Evolutionary conservation across 1,140 invertebrate genomes (phyloP), one percentile per base, ranked within the genome.

Genomic region (Littorina saxatilis): DNA sequence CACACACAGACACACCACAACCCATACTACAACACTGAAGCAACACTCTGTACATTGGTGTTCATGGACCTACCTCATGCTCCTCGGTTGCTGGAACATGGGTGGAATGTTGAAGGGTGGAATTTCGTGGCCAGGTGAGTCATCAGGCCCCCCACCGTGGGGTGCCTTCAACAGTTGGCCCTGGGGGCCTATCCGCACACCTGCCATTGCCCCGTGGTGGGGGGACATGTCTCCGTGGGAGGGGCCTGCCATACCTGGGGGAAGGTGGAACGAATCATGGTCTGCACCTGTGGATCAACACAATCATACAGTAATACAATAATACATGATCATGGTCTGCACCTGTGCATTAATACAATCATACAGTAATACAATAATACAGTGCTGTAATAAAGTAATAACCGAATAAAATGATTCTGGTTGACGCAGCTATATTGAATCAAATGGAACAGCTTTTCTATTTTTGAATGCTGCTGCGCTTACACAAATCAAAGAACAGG

Each of bases 211-310:
- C 27, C 29, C 15, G 9, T 35, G 76, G 9, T 81, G 50, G 23
- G 80, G 58, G 5, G 55, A 52, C 72, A 84, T 63, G 50, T 61
- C 40, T 15, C 66, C 29, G 32, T 84, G 79, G 27, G 79, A 58
- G 40, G 79, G 75, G n/a, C 70, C 80, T 3, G 83, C 63, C 52
- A 82, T 74, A 23, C 75, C 52, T 15, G 79, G 55, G 7, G 79
- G 83, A 39, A 84, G 32, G 9, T 55, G 72, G 76, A 82, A 61
- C 32, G 47, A 47, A 29, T 74, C 78, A 50, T 83, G 82, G 20
- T 73, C 74, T 55, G 79, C 20, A 40, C 23, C 74, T 40, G 72
- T n/a, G 40, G 32, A 9, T 47, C 43, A 47, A 47, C n/a, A 63
- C 27, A 63, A n/a, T 15, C 61, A 63, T 29, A 63, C 27, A 63